Percentiles rank a stretch among this genome's conserved stretches.
Evolutionary conservation across 2,888 invertebrate genomes (phyloP).

Genomic region (Coelinius sp.): DNA sequence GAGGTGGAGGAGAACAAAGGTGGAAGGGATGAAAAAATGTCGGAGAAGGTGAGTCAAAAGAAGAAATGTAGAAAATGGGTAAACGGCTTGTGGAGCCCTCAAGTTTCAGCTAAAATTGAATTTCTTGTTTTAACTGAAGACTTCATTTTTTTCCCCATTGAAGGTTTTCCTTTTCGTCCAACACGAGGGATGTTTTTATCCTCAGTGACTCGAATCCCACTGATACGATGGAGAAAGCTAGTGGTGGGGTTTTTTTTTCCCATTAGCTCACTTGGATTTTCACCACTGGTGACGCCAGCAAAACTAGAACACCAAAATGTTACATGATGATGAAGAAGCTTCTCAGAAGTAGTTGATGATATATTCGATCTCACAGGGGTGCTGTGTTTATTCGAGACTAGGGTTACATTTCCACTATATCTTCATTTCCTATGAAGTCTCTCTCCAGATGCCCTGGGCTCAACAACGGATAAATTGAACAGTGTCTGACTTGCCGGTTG

Average conservation of each 20-base stretch:
- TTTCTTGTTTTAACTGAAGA: slow-evolving; percentile 40
- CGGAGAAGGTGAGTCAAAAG: not conserved
- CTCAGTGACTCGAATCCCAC: slow-evolving; percentile 25
- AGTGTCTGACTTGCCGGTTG: slow-evolving; percentile 34
- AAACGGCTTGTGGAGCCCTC: slow-evolving; percentile 27
- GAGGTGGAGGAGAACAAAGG: not conserved
- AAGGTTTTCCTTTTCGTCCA: slow-evolving; percentile 33
- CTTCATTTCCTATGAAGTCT: not conserved
- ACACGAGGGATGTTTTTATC: slow-evolving; percentile 48
- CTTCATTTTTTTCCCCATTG: slow-evolving; percentile 36
- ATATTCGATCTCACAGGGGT: not conserved
- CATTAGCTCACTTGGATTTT: slow-evolving; percentile 49
- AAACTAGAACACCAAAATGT: not conserved
- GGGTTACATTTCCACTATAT: slow-evolving; percentile 1
- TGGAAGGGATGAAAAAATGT: not conserved
- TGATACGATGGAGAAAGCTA: slow-evolving; percentile 1
- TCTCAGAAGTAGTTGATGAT: not conserved
- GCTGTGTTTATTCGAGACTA: slow-evolving; percentile 38
- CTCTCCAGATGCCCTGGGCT: not conserved
- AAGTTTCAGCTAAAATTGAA: slow-evolving; percentile 50
- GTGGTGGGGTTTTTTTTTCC: slow-evolving; percentile 29
- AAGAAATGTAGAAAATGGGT: not conserved
- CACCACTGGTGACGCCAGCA: slow-evolving; percentile 24
- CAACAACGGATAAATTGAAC: slow-evolving; percentile 45
- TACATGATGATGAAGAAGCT: not conserved